phyloP scores from a whole-genome alignment of 2,888 invertebrate species.

The Orchesellides sinensis region DNA sequence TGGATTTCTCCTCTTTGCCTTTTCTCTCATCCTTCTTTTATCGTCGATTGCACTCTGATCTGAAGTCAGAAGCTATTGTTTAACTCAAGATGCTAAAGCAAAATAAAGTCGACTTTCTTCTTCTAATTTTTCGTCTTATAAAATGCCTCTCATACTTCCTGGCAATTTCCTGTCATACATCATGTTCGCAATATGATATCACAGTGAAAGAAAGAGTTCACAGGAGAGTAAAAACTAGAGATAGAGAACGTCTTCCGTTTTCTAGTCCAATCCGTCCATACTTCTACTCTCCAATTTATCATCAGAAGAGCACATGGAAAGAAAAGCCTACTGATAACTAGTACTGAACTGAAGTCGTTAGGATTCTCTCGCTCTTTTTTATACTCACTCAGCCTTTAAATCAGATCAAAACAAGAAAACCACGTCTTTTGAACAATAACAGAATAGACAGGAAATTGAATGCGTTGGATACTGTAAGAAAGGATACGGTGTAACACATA shows the following conservation, averaged over 20 bases:
- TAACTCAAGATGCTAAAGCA: conserved; percentile 1
- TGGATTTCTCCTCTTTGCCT: no score
- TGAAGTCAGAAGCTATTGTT: conserved; percentile 19
- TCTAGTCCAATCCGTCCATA: conserved; percentile 13
- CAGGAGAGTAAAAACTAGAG: background rate
- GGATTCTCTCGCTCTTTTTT: no score
- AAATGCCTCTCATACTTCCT: conserved; percentile 16
- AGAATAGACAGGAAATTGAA: no score
- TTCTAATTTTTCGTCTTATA: background rate
- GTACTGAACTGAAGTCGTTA: conserved; percentile 1
- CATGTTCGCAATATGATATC: conserved; percentile 15
- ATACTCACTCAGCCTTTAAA: conserved; percentile 5
- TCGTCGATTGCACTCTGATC: background rate
- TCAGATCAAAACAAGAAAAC: conserved; percentile 4
- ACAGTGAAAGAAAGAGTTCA: background rate
- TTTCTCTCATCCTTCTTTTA: background rate
- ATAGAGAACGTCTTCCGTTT: background rate
- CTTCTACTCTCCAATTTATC: conserved; percentile 13
- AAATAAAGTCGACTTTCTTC: conserved; percentile 8
- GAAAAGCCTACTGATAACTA: background rate
- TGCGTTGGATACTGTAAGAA: no score
- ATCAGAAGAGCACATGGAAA: background rate
- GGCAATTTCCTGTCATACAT: conserved; percentile 30
- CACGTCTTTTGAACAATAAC: background rate
- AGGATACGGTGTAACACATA: no score